Conservation (phyloP, 2,888 invertebrate species). For the Temnothorax unifasciatus region DNA sequence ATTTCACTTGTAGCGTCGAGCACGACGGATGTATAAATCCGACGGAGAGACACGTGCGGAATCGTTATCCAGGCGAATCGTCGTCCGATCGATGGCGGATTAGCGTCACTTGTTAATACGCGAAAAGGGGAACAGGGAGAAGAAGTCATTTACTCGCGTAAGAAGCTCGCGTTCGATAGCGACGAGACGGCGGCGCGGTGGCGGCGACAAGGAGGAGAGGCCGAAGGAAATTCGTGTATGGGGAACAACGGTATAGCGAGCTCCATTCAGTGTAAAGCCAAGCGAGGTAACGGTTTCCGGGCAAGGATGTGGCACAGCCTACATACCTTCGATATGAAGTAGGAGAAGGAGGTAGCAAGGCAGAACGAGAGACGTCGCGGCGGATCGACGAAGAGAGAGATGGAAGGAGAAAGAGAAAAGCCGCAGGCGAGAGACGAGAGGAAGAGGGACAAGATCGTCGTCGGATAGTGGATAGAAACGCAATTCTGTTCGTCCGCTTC, state of each 20-base stretch:
- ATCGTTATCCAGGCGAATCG: slow-evolving; percentile 11
- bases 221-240: slow-evolving; percentile 82
- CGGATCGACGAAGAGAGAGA: slow-evolving; percentile 54
- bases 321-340: slow-evolving; percentile 83
- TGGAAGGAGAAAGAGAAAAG: slow-evolving; percentile 60
- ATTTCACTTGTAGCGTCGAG: slow-evolving; percentile 43
- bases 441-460: slow-evolving; percentile 60
- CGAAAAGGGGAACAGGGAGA: slow-evolving; percentile 16
- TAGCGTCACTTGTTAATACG: slow-evolving; percentile 30
- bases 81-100: background rate
- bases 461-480: slow-evolving; percentile 46
- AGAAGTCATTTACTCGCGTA: slow-evolving; percentile 24
- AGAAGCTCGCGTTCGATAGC: slow-evolving; percentile 58
- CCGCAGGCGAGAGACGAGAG: slow-evolving; percentile 58
- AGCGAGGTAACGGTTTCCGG: slow-evolving; percentile 85
- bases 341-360: slow-evolving; percentile 68
- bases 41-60: background rate
- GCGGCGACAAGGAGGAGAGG: slow-evolving; percentile 42
- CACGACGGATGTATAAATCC: background rate
- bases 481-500: slow-evolving; percentile 33
- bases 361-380: slow-evolving; percentile 47
- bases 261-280: slow-evolving; percentile 84
- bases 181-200: slow-evolving; percentile 41
- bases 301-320: slow-evolving; percentile 86
- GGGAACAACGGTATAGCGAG: slow-evolving; percentile 83